Conservation (phyloP, 2,113 vertebrate genomes). For the Phrynosoma platyrhinos region DNA sequence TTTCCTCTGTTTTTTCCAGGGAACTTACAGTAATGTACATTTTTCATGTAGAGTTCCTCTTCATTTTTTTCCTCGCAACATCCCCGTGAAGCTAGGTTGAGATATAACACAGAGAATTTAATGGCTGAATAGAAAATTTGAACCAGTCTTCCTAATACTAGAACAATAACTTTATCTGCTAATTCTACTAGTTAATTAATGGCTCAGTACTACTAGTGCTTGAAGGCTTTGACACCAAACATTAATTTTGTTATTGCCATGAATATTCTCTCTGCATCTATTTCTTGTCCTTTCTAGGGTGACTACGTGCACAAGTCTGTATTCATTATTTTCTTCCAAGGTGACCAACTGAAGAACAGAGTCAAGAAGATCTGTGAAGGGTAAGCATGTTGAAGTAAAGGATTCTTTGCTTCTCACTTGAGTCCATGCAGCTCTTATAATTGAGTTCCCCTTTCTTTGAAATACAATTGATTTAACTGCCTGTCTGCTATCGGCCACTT, state of each 20-base stretch:
- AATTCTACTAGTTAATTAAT: no score
- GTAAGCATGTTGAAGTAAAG: constrained; percentile 72
- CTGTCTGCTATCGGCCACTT: not conserved
- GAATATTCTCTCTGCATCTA: not conserved
- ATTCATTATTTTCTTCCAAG: constrained; percentile 99
- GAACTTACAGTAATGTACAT: not conserved
- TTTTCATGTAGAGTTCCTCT: not conserved
- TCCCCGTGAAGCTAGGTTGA: not conserved
- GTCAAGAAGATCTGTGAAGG: constrained; percentile 99
- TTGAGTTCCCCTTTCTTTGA: not conserved
- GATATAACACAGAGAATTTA: not conserved
- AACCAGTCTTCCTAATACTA: not conserved
- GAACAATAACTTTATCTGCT: not conserved
- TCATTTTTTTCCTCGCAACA: not conserved
- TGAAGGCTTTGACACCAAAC: not conserved
- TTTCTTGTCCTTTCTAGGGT: constrained; percentile 77
- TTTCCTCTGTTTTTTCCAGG: not conserved
- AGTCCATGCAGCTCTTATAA: not conserved
- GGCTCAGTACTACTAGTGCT: not conserved
- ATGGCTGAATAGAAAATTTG: not conserved
- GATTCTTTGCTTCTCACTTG: not conserved
- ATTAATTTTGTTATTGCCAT: not conserved
- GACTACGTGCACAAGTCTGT: constrained; percentile 98
- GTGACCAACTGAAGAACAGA: constrained; percentile 95
- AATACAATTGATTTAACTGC: not conserved